These are phyloP conservation scores for Cylloceria caligata DNA, from an alignment of 2,888 invertebrate genomes.

Conservation along the genomic window DNA sequence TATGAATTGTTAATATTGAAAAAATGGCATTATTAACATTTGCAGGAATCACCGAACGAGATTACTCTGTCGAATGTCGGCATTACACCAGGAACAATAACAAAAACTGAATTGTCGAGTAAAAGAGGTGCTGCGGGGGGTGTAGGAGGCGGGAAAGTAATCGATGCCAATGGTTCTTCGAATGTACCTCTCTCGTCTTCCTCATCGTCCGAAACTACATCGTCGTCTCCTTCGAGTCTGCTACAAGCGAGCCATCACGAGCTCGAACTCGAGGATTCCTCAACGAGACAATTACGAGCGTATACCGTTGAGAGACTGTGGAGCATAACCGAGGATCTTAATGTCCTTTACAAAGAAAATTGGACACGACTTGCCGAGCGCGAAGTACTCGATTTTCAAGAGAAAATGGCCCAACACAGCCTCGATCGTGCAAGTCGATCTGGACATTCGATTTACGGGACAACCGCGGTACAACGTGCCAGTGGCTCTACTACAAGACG, in stretches of 20 bases:
- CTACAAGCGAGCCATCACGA: conserved; percentile 49
- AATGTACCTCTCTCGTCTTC: conserved; percentile 84
- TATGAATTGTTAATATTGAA: not conserved
- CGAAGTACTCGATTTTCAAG: conserved; percentile 94
- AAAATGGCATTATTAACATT: not conserved
- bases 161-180: conserved; percentile 27
- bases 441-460: conserved; percentile 79
- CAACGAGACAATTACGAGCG: conserved; percentile 87
- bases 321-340: conserved; percentile 94
- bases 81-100: conserved; percentile 35
- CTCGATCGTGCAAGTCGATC: conserved; percentile 76
- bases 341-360: conserved; percentile 95
- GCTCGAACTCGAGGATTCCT: conserved; percentile 81
- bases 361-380: conserved; percentile 96
- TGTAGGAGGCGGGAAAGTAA: not conserved
- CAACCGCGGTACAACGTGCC: conserved; percentile 66
- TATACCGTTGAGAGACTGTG: conserved; percentile 92
- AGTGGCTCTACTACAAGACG: conserved; percentile 74
- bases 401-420: conserved; percentile 82
- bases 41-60: conserved; percentile 75
- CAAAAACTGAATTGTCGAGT: conserved; percentile 44
- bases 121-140: conserved; percentile 5
- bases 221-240: conserved; percentile 83
- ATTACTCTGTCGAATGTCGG: conserved; percentile 64
- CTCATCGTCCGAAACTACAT: conserved; percentile 85